These are phyloP conservation scores for Eremobia ochroleuca DNA, from an alignment of 2,888 invertebrate species.

Conservation along the genomic window DNA sequence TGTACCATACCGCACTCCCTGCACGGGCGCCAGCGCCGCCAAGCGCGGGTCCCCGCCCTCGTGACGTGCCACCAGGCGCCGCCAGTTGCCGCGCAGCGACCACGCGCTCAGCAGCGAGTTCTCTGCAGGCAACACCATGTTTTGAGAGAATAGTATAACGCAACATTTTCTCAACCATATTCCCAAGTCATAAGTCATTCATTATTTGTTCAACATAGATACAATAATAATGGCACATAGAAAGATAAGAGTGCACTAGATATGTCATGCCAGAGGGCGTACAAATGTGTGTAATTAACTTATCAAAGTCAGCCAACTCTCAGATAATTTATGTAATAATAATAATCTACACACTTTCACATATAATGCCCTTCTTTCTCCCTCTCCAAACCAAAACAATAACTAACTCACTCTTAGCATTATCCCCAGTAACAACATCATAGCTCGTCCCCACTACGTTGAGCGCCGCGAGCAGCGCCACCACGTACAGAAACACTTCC, in stretches of 20 bases:
- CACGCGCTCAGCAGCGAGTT: slow-evolving; percentile 73
- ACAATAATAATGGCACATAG: background rate
- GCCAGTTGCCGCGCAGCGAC: slow-evolving; percentile 80
- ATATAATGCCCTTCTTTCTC: background rate
- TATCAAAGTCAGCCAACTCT: background rate
- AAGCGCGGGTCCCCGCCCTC: slow-evolving; percentile 76
- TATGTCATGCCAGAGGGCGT: background rate
- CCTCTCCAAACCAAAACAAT: background rate
- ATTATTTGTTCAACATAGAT: background rate
- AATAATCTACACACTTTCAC: background rate
- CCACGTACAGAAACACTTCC: slow-evolving; percentile 66
- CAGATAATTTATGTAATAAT: background rate
- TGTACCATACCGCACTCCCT: slow-evolving; percentile 77
- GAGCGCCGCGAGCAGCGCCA: slow-evolving; percentile 66
- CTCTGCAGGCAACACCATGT: slow-evolving; percentile 67
- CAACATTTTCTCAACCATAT: background rate
- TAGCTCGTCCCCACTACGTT: slow-evolving; percentile 77
- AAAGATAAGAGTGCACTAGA: background rate
- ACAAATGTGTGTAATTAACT: background rate
- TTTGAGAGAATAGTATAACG: background rate
- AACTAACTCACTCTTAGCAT: slow-evolving; percentile 72
- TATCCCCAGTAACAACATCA: slow-evolving; percentile 69
- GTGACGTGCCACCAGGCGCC: slow-evolving; percentile 72
- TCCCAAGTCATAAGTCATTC: background rate
- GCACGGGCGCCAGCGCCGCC: slow-evolving; percentile 74